Evolutionary conservation across 2,888 invertebrate species (phyloP).

Genomic region (Tenthredo livida): DNA sequence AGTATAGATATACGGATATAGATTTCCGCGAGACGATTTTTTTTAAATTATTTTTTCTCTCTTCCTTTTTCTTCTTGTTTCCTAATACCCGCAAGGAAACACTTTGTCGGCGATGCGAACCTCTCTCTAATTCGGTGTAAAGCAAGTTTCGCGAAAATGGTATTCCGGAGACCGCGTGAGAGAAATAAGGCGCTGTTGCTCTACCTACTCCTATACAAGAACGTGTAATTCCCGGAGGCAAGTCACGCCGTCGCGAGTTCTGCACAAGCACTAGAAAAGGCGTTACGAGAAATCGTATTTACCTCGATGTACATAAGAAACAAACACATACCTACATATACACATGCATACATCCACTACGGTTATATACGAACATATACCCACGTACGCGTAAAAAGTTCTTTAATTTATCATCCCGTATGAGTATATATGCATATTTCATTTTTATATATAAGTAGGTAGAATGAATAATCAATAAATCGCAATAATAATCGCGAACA

Average conservation of each 20-base stretch:
- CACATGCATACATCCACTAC: background rate
- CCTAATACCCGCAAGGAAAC: background rate
- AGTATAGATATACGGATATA: too few species aligned
- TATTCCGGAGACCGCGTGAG: background rate
- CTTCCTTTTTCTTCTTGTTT: background rate
- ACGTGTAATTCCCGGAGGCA: constrained; percentile 25
- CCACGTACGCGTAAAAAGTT: background rate
- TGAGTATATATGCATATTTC: too few species aligned
- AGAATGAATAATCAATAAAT: too few species aligned
- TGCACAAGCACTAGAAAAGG: background rate
- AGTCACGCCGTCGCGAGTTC: constrained; percentile 10
- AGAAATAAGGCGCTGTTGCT: background rate
- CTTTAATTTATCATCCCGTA: background rate
- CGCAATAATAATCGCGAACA: background rate
- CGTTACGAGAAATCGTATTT: constrained; percentile 7
- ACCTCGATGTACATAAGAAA: background rate
- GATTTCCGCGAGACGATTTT: too few species aligned
- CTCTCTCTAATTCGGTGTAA: constrained; percentile 7
- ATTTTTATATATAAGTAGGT: too few species aligned
- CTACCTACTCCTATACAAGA: background rate
- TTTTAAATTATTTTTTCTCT: background rate
- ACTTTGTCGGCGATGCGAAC: background rate
- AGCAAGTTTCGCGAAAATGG: constrained; percentile 1
- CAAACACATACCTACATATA: background rate
- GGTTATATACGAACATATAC: background rate